Percentiles rank a stretch among this genome's conserved stretches.
These are phyloP conservation scores for Syndactyla subalaris DNA, from an alignment of 2,797 vertebrate species.

Conservation along the genomic window DNA sequence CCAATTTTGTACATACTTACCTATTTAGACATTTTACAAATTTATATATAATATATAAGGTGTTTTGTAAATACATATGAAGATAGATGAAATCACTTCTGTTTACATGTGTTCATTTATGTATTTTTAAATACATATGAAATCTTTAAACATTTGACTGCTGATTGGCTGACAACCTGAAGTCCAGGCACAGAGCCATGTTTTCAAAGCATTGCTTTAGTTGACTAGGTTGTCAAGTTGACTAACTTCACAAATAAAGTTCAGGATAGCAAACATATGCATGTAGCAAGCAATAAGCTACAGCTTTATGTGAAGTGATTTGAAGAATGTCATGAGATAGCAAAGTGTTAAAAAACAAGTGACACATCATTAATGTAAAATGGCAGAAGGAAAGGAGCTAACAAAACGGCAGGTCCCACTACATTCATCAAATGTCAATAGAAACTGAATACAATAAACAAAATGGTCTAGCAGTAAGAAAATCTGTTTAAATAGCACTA, in stretches of 20 bases:
- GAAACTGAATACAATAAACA: not conserved
- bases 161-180: not conserved
- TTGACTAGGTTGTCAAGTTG: not conserved
- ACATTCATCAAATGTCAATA: not conserved
- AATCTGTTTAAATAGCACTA: not conserved
- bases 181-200: not conserved
- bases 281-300: not conserved
- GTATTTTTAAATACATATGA: not conserved
- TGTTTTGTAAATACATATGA: not conserved
- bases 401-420: not conserved
- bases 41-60: not conserved
- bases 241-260: not conserved
- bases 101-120: not conserved
- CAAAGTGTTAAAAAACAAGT: not conserved
- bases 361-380: not conserved
- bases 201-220: not conserved
- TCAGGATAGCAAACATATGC: not conserved
- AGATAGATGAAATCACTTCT: not conserved
- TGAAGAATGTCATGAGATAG: not conserved
- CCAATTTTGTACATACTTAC: not conserved
- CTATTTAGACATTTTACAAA: not conserved
- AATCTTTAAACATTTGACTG: not conserved
- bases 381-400: not conserved
- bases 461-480: not conserved
- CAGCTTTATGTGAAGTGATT: not conserved